phyloP scores from a whole-genome alignment of 1,140 invertebrate genomes.

The Harlomillsia oculata region DNA sequence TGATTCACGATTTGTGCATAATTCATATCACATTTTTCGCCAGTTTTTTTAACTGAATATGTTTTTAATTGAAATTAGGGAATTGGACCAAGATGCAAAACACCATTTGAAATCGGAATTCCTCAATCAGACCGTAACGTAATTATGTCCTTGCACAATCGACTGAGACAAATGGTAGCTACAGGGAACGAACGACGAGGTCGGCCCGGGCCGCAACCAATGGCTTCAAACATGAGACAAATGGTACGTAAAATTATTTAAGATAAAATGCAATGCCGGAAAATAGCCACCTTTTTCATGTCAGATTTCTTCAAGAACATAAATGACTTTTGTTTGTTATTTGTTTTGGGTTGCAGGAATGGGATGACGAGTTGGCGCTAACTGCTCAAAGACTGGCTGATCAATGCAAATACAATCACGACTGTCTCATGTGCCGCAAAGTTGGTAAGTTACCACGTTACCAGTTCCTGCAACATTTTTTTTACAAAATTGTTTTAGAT shows the following conservation, averaged over 20 bases:
- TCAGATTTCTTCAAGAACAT: too few relatives aligned
- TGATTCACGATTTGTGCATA: neutral
- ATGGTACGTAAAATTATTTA: constrained; percentile 49
- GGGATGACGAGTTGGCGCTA: constrained; percentile 75
- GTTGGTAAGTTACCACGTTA: constrained; percentile 56
- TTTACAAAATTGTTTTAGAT: too few relatives aligned
- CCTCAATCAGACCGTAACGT: constrained; percentile 39
- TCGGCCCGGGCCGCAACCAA: constrained; percentile 53
- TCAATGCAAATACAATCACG: constrained; percentile 64
- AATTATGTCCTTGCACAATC: constrained; percentile 69
- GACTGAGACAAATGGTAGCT: constrained; percentile 63
- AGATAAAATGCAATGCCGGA: too few relatives aligned
- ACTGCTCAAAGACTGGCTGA: constrained; percentile 73
- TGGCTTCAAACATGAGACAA: constrained; percentile 66
- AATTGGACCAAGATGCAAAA: constrained; percentile 32
- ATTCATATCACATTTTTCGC: neutral
- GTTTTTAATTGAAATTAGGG: constrained; percentile 13
- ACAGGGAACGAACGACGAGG: constrained; percentile 55
- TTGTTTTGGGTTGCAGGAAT: too few relatives aligned
- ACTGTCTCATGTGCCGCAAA: constrained; percentile 47
- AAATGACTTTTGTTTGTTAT: too few relatives aligned
- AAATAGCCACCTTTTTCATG: too few relatives aligned
- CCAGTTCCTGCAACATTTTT: too few relatives aligned
- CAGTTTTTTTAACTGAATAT: too few relatives aligned
- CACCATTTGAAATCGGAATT: constrained; percentile 35